Conservation (phyloP, 2,888 invertebrate species). For the Prosopocoilus inquinatus region DNA sequence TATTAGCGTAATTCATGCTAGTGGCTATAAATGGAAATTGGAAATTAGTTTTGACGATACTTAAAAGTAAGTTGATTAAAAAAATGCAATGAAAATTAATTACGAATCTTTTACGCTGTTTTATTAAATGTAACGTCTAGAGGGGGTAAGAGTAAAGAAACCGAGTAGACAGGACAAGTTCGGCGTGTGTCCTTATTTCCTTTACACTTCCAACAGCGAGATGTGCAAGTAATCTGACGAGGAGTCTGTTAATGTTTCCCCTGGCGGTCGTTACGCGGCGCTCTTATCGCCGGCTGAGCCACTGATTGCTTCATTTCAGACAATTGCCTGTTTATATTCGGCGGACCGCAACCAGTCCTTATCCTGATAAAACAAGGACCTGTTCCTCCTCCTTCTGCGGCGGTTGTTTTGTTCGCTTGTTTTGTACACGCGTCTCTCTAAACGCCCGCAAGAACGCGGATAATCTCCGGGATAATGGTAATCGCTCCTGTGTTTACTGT, state of each 20-base stretch:
- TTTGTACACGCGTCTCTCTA: constrained; percentile 28
- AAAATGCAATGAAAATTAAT: too few species aligned
- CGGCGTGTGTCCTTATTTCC: constrained; percentile 31
- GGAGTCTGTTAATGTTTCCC: constrained; percentile 54
- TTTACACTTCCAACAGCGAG: constrained; percentile 38
- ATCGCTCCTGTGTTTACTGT: constrained; percentile 37
- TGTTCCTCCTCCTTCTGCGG: constrained; percentile 29
- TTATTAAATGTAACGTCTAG: too few species aligned
- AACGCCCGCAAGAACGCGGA: constrained; percentile 36
- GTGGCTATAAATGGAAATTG: not conserved
- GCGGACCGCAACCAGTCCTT: constrained; percentile 49
- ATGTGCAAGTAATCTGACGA: constrained; percentile 53
- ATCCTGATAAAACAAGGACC: constrained; percentile 45
- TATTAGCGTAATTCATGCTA: not conserved
- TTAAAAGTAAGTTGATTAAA: not conserved
- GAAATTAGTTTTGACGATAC: not conserved
- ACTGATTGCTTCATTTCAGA: constrained; percentile 55
- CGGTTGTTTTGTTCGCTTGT: constrained; percentile 33
- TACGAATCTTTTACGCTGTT: too few species aligned
- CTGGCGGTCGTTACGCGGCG: constrained; percentile 51
- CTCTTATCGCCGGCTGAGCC: constrained; percentile 53
- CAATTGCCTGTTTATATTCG: constrained; percentile 56
- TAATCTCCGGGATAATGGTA: constrained; percentile 41
- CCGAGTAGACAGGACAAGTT: not conserved
- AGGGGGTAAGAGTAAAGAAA: not conserved